Percentiles rank a stretch among this genome's conserved stretches.
phyloP scores from a whole-genome alignment of 53 echinoderm and acorn worm species.

The Stichopus horrens region DNA sequence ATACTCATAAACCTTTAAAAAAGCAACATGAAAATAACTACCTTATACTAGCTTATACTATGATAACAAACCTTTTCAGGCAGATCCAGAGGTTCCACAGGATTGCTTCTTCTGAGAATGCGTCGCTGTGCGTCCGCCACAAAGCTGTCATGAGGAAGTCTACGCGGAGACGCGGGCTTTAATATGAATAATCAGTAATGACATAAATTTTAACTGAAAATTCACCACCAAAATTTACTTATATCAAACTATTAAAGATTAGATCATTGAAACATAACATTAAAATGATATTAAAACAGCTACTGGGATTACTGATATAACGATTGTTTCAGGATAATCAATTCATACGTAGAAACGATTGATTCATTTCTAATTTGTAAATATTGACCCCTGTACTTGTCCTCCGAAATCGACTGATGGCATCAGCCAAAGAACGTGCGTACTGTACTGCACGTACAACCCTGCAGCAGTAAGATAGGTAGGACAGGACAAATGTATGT shows the following conservation, averaged over 20 bases:
- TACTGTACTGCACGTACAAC: background rate
- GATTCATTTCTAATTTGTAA: background rate
- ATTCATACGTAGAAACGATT: background rate
- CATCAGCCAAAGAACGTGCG: conserved; percentile 18
- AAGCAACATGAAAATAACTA: background rate
- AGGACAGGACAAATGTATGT: no score
- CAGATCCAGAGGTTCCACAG: no score
- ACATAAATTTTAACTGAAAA: background rate
- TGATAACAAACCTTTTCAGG: background rate
- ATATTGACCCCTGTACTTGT: background rate
- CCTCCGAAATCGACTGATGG: background rate
- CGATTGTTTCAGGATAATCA: background rate
- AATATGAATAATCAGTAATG: conserved; percentile 44
- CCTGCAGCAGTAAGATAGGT: no score
- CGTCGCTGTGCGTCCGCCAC: conserved; percentile 33
- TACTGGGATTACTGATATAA: background rate
- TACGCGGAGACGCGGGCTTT: conserved; percentile 35
- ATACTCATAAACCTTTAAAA: background rate
- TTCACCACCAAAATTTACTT: background rate
- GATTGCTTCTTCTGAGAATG: background rate
- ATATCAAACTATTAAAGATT: background rate
- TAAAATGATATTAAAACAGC: background rate
- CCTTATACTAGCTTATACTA: background rate
- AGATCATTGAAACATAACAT: background rate
- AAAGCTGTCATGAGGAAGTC: conserved; percentile 7